Percentiles rank a stretch among this genome's conserved stretches.
Evolutionary conservation across 2,797 vertebrate species (phyloP).

Genomic region (Coregonus sp.): DNA sequence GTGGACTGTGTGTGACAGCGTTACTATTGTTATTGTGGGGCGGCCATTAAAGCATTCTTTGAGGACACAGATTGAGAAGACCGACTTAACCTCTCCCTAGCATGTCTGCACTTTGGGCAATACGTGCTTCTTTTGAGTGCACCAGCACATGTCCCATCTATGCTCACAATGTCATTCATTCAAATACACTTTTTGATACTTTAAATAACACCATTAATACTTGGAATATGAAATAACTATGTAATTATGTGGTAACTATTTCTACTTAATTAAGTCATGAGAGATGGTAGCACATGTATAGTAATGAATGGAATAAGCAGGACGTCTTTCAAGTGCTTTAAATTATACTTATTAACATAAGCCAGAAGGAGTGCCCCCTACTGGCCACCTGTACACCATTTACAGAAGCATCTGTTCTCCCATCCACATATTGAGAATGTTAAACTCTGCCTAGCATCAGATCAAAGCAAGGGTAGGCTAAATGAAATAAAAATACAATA

Average conservation of each 20-base stretch:
- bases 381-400: background rate
- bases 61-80: conserved; percentile 60
- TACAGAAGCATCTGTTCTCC: background rate
- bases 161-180: background rate
- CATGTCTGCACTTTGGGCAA: conserved; percentile 39
- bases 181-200: background rate
- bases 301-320: background rate
- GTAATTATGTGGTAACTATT: background rate
- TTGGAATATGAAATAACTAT: background rate
- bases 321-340: background rate
- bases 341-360: background rate
- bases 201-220: background rate
- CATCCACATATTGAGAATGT: background rate
- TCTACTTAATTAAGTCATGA: background rate
- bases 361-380: background rate
- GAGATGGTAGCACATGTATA: background rate
- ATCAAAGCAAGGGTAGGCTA: background rate
- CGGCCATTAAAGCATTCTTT: conserved; percentile 64
- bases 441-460: background rate
- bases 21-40: conserved; percentile 74
- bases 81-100: conserved; percentile 65
- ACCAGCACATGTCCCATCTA: background rate
- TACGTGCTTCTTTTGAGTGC: background rate
- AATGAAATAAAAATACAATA: background rate
- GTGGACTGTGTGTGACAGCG: conserved; percentile 68